These are phyloP conservation scores for Stegostoma tigrinum DNA, from an alignment of 2,113 vertebrate species.

Conservation along the genomic window DNA sequence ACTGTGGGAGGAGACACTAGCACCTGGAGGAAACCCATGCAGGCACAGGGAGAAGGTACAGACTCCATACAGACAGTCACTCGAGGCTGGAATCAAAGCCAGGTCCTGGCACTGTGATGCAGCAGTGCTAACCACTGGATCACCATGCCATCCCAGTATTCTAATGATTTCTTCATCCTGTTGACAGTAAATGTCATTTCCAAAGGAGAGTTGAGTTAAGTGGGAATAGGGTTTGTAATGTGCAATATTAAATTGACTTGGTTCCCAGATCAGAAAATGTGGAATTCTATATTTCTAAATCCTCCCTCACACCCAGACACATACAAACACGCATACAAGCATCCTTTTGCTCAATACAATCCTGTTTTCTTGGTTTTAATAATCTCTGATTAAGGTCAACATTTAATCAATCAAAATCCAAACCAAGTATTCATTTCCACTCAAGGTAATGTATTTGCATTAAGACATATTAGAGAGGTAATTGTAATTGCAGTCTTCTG, in stretches of 20 bases:
- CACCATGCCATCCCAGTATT: background rate
- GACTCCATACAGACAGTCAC: too few species aligned
- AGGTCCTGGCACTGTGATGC: too few species aligned
- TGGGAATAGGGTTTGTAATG: background rate
- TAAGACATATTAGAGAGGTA: background rate
- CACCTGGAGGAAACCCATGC: too few species aligned
- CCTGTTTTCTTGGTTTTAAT: background rate
- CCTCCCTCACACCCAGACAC: background rate
- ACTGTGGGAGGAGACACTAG: too few species aligned
- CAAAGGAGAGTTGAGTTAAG: background rate
- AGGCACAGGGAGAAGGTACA: too few species aligned
- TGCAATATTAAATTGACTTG: background rate
- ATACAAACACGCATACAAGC: background rate
- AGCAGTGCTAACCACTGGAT: too few species aligned
- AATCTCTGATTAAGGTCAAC: background rate
- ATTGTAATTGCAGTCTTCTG: background rate
- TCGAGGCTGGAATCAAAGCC: too few species aligned
- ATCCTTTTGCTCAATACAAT: background rate
- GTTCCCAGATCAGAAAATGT: background rate
- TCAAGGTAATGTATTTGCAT: background rate
- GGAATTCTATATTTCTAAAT: background rate
- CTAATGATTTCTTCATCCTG: background rate
- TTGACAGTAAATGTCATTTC: background rate
- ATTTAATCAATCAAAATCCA: background rate
- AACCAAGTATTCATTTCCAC: background rate